These are phyloP conservation scores for Zaprionus ornatus DNA, from an alignment of 1,140 invertebrate species.

Conservation along the genomic window DNA sequence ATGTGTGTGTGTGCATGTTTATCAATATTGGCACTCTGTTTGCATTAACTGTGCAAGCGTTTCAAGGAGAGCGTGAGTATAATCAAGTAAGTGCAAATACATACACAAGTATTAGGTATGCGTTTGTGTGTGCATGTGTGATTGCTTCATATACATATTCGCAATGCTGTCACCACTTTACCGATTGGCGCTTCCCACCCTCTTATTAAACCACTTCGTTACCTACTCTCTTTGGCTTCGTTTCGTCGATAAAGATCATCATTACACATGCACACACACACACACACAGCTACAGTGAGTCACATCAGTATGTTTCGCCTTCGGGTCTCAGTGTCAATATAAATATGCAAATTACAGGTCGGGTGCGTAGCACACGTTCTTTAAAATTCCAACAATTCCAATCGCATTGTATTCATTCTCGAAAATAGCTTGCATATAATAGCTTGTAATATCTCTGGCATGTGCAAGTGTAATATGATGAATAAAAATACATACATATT, in stretches of 20 bases:
- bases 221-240: neutral
- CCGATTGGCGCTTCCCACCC: neutral
- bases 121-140: neutral
- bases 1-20: neutral
- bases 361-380: conserved; percentile 12
- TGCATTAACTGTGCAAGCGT: neutral
- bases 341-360: conserved; percentile 28
- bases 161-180: neutral
- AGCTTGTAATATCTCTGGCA: neutral
- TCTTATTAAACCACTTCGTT: neutral
- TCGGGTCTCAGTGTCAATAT: conserved; percentile 25
- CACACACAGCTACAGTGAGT: neutral
- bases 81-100: neutral
- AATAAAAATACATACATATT: neutral
- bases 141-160: neutral
- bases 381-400: conserved; percentile 17
- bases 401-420: conserved; percentile 23
- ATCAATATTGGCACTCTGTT: neutral
- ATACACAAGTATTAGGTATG: neutral
- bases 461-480: neutral
- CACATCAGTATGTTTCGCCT: conserved; percentile 15
- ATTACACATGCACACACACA: conserved; percentile 15
- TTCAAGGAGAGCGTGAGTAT: neutral
- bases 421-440: conserved; percentile 21
- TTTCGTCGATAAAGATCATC: conserved; percentile 29